Evolutionary conservation across 2,797 vertebrate genomes (phyloP).

Genomic region (Anniella stebbinsi): DNA sequence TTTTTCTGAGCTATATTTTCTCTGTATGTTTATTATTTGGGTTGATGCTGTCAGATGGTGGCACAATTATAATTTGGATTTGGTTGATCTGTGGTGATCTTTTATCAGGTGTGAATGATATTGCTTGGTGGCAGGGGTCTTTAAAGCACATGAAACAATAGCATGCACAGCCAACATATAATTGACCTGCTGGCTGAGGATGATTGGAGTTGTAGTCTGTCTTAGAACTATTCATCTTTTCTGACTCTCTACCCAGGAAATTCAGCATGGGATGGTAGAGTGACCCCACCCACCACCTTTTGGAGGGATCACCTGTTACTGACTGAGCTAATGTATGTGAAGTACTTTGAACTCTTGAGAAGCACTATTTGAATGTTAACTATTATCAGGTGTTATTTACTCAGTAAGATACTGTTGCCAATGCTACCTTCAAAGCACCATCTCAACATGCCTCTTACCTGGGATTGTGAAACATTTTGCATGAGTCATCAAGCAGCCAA

Average conservation of each 20-base stretch:
- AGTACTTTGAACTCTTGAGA: not conserved
- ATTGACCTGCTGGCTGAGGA: too few species aligned
- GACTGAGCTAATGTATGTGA: not conserved
- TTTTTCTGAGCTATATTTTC: too few species aligned
- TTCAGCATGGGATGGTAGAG: not conserved
- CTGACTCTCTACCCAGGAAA: not conserved
- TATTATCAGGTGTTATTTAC: not conserved
- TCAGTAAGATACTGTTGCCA: not conserved
- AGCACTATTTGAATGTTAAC: not conserved
- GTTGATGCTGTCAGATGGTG: not conserved
- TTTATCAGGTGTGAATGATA: too few species aligned
- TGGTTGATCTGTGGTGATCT: too few species aligned
- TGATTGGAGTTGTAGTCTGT: too few species aligned
- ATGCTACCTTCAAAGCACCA: not conserved
- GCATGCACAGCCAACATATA: too few species aligned
- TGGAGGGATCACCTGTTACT: not conserved
- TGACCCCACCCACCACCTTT: not conserved
- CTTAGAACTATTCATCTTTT: not conserved
- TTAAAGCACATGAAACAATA: too few species aligned
- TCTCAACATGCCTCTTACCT: not conserved
- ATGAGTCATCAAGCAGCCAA: not conserved
- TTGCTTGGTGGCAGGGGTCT: too few species aligned
- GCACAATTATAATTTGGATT: not conserved
- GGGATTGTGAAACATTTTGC: not conserved
- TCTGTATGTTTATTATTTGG: not conserved